phyloP scores from a whole-genome alignment of 1,140 invertebrate species.

The Luehdorfia chinensis region DNA sequence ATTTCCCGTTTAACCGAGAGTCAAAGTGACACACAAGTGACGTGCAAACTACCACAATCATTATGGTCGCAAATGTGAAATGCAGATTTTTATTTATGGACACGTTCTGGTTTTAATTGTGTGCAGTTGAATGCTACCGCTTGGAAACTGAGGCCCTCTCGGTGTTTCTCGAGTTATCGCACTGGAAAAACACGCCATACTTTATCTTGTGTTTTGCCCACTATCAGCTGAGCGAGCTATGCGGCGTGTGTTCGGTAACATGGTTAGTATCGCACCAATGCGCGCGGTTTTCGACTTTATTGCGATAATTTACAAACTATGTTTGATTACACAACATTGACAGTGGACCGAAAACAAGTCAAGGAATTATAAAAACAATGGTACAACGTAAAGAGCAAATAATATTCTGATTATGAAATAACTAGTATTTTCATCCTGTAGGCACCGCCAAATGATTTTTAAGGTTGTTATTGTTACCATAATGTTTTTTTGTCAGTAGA shows the following conservation, averaged over 20 bases:
- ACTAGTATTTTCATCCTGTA: not conserved
- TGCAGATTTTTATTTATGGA: constrained; percentile 23
- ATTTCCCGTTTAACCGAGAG: constrained; percentile 58
- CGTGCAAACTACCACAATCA: constrained; percentile 34
- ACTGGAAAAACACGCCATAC: constrained; percentile 65
- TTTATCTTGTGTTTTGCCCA: constrained; percentile 57
- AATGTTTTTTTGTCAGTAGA: too few relatives aligned
- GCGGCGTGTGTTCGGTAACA: constrained; percentile 40
- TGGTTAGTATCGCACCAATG: constrained; percentile 38
- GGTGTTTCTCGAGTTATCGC: constrained; percentile 57
- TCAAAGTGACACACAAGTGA: constrained; percentile 43
- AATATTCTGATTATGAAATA: not conserved
- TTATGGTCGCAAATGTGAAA: constrained; percentile 30
- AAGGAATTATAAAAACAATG: constrained; percentile 13
- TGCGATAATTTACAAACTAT: constrained; percentile 4
- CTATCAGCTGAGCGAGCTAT: constrained; percentile 60
- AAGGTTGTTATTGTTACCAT: too few relatives aligned
- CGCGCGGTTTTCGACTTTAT: constrained; percentile 35
- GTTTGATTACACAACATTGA: constrained; percentile 18
- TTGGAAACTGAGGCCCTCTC: constrained; percentile 34
- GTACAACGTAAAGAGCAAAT: not conserved
- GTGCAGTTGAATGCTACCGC: constrained; percentile 13
- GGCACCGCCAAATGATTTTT: too few relatives aligned
- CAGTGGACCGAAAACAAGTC: constrained; percentile 29
- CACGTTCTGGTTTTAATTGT: constrained; percentile 12